Evolutionary conservation across 92 coral and sea anemone genomes (phyloP), one percentile per base, ranked within the genome.

Genomic region (Umimayanthus chanpuru): DNA sequence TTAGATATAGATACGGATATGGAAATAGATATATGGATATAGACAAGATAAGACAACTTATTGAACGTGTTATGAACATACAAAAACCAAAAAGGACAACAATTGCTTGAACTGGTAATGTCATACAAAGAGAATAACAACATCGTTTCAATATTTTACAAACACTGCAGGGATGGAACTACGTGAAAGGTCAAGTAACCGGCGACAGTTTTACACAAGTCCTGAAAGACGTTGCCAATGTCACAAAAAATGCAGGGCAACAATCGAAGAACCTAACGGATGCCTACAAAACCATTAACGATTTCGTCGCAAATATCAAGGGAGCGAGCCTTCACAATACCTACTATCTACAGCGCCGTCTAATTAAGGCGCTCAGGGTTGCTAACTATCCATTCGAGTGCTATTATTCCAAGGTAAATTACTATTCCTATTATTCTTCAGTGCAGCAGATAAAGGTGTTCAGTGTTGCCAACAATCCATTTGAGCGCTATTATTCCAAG

Each of bases 381-480:
- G 87, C 77, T 6, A 83, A 36, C 26, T 83, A 40, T 15, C 87
- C 78, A 7, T 70, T 83, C 44, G 50, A 28, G n/a, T 83, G 87
- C 29, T 47, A 38, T 56, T 5, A 43, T 14, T 68, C 87, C 26
- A 83, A 83, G 87, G 87, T 83, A 28, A 23, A 0, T 5, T 9
- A 26, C 4, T 30, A 29, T 15, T 36, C 41, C 20, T 53, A 9
- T 53, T 53, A 53, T 53, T 53, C 21, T 82, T 18, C 86, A 82
- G 16, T 2, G 40, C 36, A 82, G 26, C 23, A 64, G 21, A 26
- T 66, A 41, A 14, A 18, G 23, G 76, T 41, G 4, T 64, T 68
- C 58, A 4, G 10, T 18, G 36, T 21, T 29, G 86, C 58, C 1
- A 81, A 32, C 6, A 67, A 39, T 15, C 86, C 64, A 5, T 67